Base-by-base conservation (phyloP, 2,113 vertebrate species). In the Phalacrocorax pelagicus region DNA sequence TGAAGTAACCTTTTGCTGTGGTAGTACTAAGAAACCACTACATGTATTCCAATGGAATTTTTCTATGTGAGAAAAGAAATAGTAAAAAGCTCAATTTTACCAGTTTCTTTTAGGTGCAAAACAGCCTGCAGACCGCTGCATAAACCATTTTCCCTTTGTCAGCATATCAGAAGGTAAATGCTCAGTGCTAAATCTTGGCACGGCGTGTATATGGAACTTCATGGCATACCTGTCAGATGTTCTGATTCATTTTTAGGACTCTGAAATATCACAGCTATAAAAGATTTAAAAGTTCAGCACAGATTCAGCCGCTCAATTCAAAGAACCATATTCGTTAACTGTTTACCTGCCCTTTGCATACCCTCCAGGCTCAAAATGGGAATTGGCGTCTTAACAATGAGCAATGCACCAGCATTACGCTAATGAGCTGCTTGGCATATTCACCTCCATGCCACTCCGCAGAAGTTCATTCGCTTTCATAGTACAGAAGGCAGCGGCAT, bases 81-180 rank as follows among this genome's bases (percentile, higher is more conserved):
- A 57, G 32, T 86, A 94, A 92, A 95, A 96, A 88, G 30, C 75
- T 80, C 27, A 32, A n/a, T 78, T 88, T 94, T 90, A 59, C 38
- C 58, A 40, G 55, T 65, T 96, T 91, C 61, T 92, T 96, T 93
- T 51, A 88, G 65, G 63, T 86, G 42, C 71, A 95, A 90, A 97
- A 73, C 51, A 92, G 67, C 59, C 74, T 57, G 73, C 69, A 96
- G 69, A 84, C 72, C 85, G 86, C 86, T 79, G 79, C 72, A 94
- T 94, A 94, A 96, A 96, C 69, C 44, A 58, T 93, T 97, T 95
- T 92, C 72, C 92, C 93, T 96, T 95, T 94, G 94, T 97, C 95
- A 96, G 94, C 92, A 96, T 79, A 94, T 91, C 77, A 94, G 86
- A 92, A 95, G 74, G 92, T 90, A 97, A 97, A 96, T 85, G 80